phyloP scores from a whole-genome alignment of 2,888 invertebrate genomes.

The Uloborus plumipes region DNA sequence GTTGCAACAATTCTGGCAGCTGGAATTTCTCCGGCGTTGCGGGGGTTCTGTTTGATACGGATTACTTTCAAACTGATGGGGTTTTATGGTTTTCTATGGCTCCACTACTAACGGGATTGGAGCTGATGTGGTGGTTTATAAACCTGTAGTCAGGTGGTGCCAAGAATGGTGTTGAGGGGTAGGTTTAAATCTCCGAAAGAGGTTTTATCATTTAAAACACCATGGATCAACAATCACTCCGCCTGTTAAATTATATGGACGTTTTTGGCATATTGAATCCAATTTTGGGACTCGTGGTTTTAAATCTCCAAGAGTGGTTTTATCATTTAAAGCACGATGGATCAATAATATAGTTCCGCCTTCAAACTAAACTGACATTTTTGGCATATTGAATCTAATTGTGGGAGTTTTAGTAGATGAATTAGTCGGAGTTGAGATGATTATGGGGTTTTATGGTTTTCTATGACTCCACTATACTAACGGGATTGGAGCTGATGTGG shows the following conservation, averaged over 20 bases:
- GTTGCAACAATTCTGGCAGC: constrained; percentile 40
- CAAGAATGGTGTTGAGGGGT: neutral
- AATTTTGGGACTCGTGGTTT: too few species aligned
- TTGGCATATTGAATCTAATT: too few species aligned
- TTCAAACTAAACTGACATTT: too few species aligned
- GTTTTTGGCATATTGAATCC: too few species aligned
- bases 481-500: constrained; percentile 39
- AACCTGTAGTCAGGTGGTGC: neutral
- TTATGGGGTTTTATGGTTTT: constrained; percentile 30
- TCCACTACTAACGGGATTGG: constrained; percentile 24
- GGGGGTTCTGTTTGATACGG: constrained; percentile 26
- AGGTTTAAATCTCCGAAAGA: neutral
- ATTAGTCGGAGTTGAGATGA: too few species aligned
- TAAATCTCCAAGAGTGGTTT: too few species aligned
- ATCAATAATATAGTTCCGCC: too few species aligned
- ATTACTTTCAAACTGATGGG: constrained; percentile 45
- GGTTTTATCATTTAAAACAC: too few species aligned
- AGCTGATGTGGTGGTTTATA: constrained; percentile 31
- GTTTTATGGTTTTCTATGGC: constrained; percentile 29
- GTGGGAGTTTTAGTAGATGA: too few species aligned
- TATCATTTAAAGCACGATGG: too few species aligned
- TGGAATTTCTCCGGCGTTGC: constrained; percentile 43
- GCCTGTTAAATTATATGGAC: too few species aligned
- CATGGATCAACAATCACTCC: too few species aligned
- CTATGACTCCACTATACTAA: constrained; percentile 8